phyloP scores from a whole-genome alignment of 2,797 vertebrate species.

The Poecilia wingei region DNA sequence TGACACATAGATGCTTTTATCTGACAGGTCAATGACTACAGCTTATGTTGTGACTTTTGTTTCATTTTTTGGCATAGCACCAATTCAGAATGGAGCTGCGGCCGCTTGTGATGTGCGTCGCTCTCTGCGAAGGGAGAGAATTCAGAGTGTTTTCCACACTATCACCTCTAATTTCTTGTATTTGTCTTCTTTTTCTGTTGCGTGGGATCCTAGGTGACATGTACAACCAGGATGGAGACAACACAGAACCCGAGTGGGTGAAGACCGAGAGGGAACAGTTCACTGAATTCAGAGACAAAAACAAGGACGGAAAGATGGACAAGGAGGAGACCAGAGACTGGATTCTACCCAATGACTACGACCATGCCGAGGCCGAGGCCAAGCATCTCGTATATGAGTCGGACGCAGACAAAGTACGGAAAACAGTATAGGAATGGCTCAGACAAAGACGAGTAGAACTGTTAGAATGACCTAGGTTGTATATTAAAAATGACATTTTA shows the following conservation, averaged over 20 bases:
- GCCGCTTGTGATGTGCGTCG: slow-evolving; percentile 85
- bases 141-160: not conserved
- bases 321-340: slow-evolving; percentile 96
- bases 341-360: slow-evolving; percentile 96
- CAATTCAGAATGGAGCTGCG: slow-evolving; percentile 81
- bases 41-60: not conserved
- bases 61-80: slow-evolving; percentile 10
- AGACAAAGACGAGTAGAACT: not conserved
- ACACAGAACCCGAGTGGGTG: slow-evolving; percentile 95
- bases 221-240: slow-evolving; percentile 93
- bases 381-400: slow-evolving; percentile 97
- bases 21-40: not conserved
- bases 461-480: not conserved
- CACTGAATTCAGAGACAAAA: slow-evolving; percentile 95
- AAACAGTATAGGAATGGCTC: not conserved
- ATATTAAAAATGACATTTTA: not conserved
- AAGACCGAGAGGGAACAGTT: slow-evolving; percentile 96
- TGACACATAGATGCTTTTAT: not conserved
- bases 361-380: slow-evolving; percentile 96
- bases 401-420: slow-evolving; percentile 88
- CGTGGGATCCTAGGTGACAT: slow-evolving; percentile 87
- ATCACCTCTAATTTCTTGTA: not conserved
- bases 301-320: slow-evolving; percentile 97
- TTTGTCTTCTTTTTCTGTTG: not conserved
- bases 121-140: slow-evolving; percentile 72